These are phyloP conservation scores for Hylomyscus alleni DNA, from an alignment of 2,797 vertebrate species.

Conservation along the genomic window DNA sequence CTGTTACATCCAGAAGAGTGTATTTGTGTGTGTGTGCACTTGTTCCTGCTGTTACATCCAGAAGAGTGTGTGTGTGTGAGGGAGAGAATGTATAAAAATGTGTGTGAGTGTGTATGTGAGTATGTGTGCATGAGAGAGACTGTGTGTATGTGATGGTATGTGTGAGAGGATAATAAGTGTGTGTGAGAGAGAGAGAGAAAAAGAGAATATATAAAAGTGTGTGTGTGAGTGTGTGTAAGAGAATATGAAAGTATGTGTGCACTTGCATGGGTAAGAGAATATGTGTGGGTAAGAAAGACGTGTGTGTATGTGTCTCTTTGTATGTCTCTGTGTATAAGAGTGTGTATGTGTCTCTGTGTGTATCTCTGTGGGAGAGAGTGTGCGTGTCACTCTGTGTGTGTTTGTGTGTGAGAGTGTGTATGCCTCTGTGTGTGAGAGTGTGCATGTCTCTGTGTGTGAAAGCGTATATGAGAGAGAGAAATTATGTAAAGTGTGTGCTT, in stretches of 20 bases:
- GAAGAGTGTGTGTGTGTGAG: neutral
- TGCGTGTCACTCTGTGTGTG: no score
- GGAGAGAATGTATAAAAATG: neutral
- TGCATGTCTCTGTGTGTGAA: no score
- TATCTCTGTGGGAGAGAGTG: no score
- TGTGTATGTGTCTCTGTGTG: neutral
- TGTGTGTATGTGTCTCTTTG: neutral
- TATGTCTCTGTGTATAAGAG: neutral
- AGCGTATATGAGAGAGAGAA: neutral
- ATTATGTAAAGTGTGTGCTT: neutral
- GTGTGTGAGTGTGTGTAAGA: neutral
- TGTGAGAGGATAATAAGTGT: neutral
- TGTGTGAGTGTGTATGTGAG: neutral
- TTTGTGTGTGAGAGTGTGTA: no score
- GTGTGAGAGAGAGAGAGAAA: neutral
- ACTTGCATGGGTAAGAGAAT: neutral
- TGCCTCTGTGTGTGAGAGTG: no score
- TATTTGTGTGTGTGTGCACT: neutral
- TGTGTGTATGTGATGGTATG: neutral
- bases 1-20: neutral
- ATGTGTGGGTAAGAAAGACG: neutral
- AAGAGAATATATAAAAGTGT: neutral
- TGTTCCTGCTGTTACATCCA: neutral
- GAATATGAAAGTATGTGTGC: neutral
- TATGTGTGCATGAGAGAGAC: neutral